Conservation (phyloP, 2,888 invertebrate genomes). For the Platycheirus albimanus region DNA sequence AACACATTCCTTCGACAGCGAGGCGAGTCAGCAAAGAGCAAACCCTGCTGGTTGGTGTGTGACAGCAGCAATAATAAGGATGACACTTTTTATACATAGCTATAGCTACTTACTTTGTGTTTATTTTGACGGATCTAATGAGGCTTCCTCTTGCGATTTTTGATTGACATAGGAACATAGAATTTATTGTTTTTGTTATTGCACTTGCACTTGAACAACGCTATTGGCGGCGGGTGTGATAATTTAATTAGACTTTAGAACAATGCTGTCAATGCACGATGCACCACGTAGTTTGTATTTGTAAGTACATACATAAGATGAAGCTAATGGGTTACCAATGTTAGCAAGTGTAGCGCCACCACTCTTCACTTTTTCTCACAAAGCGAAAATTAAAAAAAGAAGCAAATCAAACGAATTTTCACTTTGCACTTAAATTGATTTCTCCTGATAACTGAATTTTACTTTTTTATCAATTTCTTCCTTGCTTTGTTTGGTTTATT, state of each 20-base stretch:
- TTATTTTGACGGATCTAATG: conserved; percentile 28
- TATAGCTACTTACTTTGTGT: conserved; percentile 17
- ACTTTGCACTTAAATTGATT: neutral
- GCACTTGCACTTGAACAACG: conserved; percentile 10
- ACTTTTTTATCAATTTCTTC: neutral
- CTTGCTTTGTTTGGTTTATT: neutral
- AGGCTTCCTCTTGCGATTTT: conserved; percentile 42
- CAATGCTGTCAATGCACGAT: neutral
- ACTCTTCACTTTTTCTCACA: neutral
- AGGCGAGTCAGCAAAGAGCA: too few relatives aligned
- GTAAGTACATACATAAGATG: neutral
- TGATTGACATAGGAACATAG: conserved; percentile 47
- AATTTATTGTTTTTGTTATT: conserved; percentile 13
- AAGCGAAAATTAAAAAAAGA: too few relatives aligned
- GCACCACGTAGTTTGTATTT: neutral
- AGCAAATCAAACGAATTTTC: neutral
- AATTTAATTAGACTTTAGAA: conserved; percentile 51
- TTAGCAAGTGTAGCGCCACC: neutral
- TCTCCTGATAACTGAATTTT: neutral
- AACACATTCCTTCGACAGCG: too few relatives aligned
- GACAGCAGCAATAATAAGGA: neutral
- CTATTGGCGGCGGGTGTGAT: neutral
- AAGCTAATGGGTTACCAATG: neutral
- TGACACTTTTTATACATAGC: too few relatives aligned
- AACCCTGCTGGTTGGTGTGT: too few relatives aligned